Base-by-base conservation (phyloP, 2,797 vertebrate genomes). In the Molossus molossus region DNA sequence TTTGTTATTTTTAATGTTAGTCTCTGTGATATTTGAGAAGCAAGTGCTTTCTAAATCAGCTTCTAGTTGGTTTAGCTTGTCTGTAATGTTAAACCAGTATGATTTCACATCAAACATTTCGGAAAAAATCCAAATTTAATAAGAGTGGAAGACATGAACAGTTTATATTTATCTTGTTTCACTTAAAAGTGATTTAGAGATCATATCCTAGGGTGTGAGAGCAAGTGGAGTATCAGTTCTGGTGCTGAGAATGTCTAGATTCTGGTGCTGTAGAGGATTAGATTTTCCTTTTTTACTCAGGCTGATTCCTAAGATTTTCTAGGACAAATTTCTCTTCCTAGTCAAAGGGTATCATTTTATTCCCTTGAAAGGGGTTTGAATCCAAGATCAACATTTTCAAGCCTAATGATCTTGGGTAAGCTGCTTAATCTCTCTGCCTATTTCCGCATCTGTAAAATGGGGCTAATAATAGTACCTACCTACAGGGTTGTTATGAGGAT, bases 1-100 rank as follows among this genome's bases (percentile, higher is more conserved):
- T 45, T 5, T 98, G 95, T 87, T 86, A 94, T 62, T 97, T 96
- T 80, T 45, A 45, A 94, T 97, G 60, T 80, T 91, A 20, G 67
- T 10, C n/a, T 95, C 77, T 72, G 13, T 91, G 57, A 0, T 95
- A 96, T 11, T 37, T 8, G 92, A 97, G 97, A 97, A 96, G 25
- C n/a, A 53, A 62, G 21, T 89, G 12, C 55, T 75, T 95, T 45
- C 75, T 53, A 88, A 96, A 93, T 96, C 60, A 57, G 48, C 72
- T 48, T 81, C 53, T 58, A 13, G n/a, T 83, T 72, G 70, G 29
- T 57, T 57, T 73, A 69, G 37, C 83, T n/a, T n/a, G 27, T 25
- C 4, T 37, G 21, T 33, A 6, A 3, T 57, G 18, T 81, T 80
- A 33, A 48, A 92, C 37, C n/a, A 45, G 5, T 80, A 2, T 77